These are phyloP conservation scores for Callionymus lyra DNA, from an alignment of 2,113 vertebrate genomes.

Conservation along the genomic window DNA sequence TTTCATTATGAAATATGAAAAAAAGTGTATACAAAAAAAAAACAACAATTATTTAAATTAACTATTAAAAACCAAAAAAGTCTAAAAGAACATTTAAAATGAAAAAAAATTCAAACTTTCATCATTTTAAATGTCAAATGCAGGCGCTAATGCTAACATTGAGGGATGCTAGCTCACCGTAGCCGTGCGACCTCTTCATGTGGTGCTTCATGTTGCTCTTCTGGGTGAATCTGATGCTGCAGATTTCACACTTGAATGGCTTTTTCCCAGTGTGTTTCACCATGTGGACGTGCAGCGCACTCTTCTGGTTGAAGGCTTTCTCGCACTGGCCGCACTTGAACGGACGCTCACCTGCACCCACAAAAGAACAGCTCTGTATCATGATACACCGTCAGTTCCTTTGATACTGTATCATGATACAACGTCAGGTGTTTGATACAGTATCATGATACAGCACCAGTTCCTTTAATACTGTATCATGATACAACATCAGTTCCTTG, in stretches of 20 bases:
- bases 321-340: slow-evolving; percentile 87
- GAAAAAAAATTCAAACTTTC: too few relatives aligned
- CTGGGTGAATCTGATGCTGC: slow-evolving; percentile 90
- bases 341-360: slow-evolving; percentile 79
- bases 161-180: slow-evolving; percentile 38
- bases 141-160: background rate
- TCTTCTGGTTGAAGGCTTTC: slow-evolving; percentile 99
- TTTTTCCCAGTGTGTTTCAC: slow-evolving; percentile 97
- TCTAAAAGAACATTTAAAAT: background rate
- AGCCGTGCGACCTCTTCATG: slow-evolving; percentile 88
- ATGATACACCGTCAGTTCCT: too few relatives aligned
- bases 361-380: too few relatives aligned
- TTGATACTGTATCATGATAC: too few relatives aligned
- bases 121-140: background rate
- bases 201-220: slow-evolving; percentile 99
- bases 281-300: slow-evolving; percentile 91
- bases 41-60: background rate
- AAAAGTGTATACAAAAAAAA: background rate
- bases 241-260: slow-evolving; percentile 89
- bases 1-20: slow-evolving; percentile 3
- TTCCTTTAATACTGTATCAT: too few relatives aligned
- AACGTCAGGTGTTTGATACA: too few relatives aligned
- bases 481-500: too few relatives aligned
- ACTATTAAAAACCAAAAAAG: background rate
- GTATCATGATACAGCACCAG: too few relatives aligned